A percentile compares a stretch with the other conserved stretches of the same genome.
Evolutionary conservation across 92 coral and sea anemone genomes (phyloP).

Genomic region (Phymanthus crucifer): DNA sequence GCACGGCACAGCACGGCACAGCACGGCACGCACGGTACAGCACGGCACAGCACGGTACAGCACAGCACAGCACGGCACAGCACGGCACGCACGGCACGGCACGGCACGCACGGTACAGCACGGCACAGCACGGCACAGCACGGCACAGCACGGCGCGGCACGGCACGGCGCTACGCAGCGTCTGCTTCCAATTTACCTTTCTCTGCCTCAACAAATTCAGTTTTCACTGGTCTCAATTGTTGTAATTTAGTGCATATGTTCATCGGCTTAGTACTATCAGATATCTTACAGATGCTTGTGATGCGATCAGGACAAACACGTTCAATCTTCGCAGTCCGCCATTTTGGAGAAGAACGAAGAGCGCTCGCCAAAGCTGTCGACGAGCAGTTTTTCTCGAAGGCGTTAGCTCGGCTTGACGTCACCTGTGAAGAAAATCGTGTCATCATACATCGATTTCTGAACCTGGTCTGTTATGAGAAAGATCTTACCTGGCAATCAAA

Average conservation of each 20-base stretch:
- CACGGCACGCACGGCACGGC: background rate
- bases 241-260: slow-evolving; percentile 51
- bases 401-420: slow-evolving; percentile 40
- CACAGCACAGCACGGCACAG: background rate
- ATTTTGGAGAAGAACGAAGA: slow-evolving; percentile 40
- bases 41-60: background rate
- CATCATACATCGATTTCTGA: no score
- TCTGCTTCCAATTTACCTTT: slow-evolving; percentile 10
- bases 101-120: background rate
- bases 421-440: slow-evolving; percentile 25
- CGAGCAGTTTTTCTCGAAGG: slow-evolving; percentile 62
- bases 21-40: background rate
- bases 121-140: background rate
- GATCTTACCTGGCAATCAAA: slow-evolving; percentile 44
- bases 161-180: background rate
- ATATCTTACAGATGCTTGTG: slow-evolving; percentile 45
- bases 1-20: background rate
- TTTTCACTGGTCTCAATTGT: slow-evolving; percentile 52
- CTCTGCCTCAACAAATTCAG: slow-evolving; percentile 53
- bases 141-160: background rate
- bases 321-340: slow-evolving; percentile 55
- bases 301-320: slow-evolving; percentile 51
- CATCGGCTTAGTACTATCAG: slow-evolving; percentile 40
- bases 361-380: slow-evolving; percentile 53
- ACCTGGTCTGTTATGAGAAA: no score